phyloP scores from a whole-genome alignment of 2,113 vertebrate species.

The Octodon degus region DNA sequence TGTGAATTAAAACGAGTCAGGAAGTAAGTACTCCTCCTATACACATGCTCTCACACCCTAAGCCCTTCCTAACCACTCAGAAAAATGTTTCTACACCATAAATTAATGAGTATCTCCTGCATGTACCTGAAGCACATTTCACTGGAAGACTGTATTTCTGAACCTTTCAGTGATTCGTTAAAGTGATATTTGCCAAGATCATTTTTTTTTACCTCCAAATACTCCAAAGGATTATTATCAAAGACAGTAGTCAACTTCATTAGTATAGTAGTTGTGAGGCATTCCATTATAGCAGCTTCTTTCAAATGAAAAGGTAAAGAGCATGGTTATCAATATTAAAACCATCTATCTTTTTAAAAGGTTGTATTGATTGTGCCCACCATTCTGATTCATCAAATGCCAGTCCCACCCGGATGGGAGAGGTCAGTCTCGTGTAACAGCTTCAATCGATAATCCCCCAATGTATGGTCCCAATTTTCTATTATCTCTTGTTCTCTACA shows the following conservation, averaged over 20 bases:
- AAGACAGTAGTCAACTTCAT: neutral
- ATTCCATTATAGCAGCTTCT: neutral
- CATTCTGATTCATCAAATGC: neutral
- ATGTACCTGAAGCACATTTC: neutral
- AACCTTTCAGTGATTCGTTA: neutral
- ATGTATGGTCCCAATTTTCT: neutral
- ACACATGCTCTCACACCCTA: fast-evolving
- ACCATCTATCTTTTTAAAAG: conserved; percentile 53
- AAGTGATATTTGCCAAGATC: neutral
- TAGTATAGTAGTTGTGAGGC: neutral
- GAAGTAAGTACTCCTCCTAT: neutral
- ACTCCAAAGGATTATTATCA: neutral
- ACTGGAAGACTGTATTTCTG: conserved; percentile 23
- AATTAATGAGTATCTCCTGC: neutral
- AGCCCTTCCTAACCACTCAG: neutral
- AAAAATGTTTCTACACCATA: neutral
- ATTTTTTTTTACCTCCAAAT: neutral
- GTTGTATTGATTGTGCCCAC: neutral
- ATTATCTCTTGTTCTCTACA: neutral
- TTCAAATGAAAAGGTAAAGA: conserved; percentile 50
- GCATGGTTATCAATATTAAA: conserved; percentile 17
- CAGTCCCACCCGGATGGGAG: neutral
- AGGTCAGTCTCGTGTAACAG: neutral
- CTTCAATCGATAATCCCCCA: neutral
- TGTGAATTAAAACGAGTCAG: neutral